Percentiles rank a stretch among this genome's conserved stretches.
Conservation (phyloP, 2,797 vertebrate genomes). For the Monodelphis domestica region DNA sequence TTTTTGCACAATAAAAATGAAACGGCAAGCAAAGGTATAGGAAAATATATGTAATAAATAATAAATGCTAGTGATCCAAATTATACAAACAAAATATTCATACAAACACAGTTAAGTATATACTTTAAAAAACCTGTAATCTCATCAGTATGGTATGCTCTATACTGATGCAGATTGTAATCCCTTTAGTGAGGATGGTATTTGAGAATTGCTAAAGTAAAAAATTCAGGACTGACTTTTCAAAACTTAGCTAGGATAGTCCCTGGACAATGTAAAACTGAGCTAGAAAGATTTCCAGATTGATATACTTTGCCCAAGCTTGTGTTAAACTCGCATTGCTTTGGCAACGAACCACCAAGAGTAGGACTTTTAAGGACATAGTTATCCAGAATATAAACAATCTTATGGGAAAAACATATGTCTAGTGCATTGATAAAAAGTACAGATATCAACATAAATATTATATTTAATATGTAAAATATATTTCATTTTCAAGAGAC, state of each 20-base stretch:
- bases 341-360: not conserved
- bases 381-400: not conserved
- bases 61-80: not conserved
- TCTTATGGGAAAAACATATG: not conserved
- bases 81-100: not conserved
- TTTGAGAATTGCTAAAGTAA: not conserved
- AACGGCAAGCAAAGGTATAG: not conserved
- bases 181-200: not conserved
- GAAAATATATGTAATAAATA: not conserved
- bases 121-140: not conserved
- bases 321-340: not conserved
- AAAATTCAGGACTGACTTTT: not conserved
- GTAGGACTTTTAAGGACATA: not conserved
- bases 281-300: not conserved
- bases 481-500: too few species aligned
- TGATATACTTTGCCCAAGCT: not conserved
- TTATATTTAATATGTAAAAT: not conserved
- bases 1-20: not conserved
- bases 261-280: not conserved
- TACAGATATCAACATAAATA: not conserved
- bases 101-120: not conserved
- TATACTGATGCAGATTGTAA: not conserved
- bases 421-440: not conserved
- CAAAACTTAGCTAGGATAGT: not conserved
- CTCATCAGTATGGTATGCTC: not conserved